Conservation (phyloP, 2,888 invertebrate genomes). For the Ptilodon capucinus region DNA sequence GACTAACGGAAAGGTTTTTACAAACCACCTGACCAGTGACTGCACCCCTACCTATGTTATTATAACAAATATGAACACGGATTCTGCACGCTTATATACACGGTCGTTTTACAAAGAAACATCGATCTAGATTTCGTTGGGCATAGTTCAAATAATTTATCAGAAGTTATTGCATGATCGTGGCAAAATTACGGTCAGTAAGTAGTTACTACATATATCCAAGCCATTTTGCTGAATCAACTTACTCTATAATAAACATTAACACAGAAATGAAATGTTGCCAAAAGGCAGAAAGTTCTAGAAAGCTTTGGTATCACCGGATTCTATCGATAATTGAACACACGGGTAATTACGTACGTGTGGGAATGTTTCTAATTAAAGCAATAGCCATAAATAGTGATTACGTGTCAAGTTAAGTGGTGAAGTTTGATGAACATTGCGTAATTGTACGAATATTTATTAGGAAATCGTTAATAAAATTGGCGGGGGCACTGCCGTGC, state of each 20-base stretch:
- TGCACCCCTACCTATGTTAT: background rate
- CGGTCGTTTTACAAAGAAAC: too few species aligned
- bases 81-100: background rate
- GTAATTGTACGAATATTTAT: background rate
- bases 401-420: background rate
- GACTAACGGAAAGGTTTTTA: constrained; percentile 34
- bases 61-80: background rate
- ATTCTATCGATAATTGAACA: background rate
- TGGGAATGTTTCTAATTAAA: background rate
- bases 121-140: background rate
- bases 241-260: background rate
- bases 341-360: background rate
- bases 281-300: background rate
- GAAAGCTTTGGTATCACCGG: background rate
- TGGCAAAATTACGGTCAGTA: background rate
- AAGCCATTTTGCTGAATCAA: background rate
- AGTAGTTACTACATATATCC: background rate
- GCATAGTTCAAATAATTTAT: too few species aligned
- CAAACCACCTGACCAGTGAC: constrained; percentile 12
- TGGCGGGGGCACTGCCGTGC: too few species aligned
- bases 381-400: background rate
- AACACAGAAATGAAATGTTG: background rate
- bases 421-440: background rate
- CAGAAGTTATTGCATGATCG: too few species aligned
- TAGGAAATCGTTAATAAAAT: background rate